Evolutionary conservation across 2,113 vertebrate species (phyloP).

Genomic region (Glareola pratincola): DNA sequence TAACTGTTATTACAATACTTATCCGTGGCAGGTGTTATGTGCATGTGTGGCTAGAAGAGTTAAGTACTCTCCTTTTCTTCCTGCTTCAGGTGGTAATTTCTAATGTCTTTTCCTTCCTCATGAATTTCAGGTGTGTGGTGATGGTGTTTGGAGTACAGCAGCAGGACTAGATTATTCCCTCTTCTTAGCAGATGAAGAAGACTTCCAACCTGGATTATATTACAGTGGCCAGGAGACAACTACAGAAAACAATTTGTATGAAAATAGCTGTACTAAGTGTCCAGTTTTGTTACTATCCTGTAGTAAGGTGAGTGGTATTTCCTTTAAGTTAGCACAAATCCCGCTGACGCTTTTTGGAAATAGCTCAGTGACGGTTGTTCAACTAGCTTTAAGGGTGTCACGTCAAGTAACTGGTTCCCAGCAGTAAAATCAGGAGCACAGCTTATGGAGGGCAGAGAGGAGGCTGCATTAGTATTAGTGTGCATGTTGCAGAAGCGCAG

Average conservation of each 20-base stretch:
- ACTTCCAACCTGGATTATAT: slow-evolving; percentile 91
- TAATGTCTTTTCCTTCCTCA: neutral
- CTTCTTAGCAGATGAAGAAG: slow-evolving; percentile 90
- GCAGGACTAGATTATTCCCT: slow-evolving; percentile 89
- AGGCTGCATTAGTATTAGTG: neutral
- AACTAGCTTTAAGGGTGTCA: neutral
- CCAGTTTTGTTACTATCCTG: slow-evolving; percentile 84
- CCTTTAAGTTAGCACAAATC: neutral
- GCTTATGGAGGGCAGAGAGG: neutral
- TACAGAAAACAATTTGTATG: slow-evolving; percentile 56
- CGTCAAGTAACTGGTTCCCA: neutral
- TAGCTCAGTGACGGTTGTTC: neutral
- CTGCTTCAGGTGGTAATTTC: neutral
- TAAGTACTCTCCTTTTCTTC: neutral
- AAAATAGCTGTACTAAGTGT: slow-evolving; percentile 75
- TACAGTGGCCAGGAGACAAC: slow-evolving; percentile 87
- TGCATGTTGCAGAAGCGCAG: neutral
- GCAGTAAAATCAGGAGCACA: neutral
- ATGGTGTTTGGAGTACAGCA: slow-evolving; percentile 85
- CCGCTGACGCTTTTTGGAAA: neutral
- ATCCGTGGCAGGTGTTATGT: neutral
- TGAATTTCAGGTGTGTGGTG: slow-evolving; percentile 80
- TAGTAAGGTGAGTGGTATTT: slow-evolving; percentile 81
- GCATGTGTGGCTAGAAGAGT: neutral
- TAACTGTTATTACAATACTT: neutral